These are phyloP conservation scores for Junonia oenone DNA, from an alignment of 2,888 invertebrate species.

Conservation along the genomic window DNA sequence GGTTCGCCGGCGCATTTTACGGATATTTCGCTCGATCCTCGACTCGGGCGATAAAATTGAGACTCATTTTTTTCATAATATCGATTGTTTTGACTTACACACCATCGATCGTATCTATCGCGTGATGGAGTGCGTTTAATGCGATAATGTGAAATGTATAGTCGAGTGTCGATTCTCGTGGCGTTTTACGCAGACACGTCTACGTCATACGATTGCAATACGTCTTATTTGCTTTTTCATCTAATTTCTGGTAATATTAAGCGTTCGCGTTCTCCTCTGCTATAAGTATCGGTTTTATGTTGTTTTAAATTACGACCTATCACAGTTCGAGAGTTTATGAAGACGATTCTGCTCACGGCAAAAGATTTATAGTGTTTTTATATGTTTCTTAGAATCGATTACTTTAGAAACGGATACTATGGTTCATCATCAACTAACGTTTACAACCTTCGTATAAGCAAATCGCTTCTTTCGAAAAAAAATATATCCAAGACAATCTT, in stretches of 20 bases:
- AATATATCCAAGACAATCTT: background rate
- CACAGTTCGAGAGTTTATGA: background rate
- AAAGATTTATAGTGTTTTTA: background rate
- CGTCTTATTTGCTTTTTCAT: conserved; percentile 4
- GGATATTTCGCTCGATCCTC: conserved; percentile 48
- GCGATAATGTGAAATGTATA: conserved; percentile 42
- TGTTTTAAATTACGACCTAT: background rate
- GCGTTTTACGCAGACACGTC: conserved; percentile 8
- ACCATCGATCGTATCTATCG: conserved; percentile 46
- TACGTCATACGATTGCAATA: conserved; percentile 7
- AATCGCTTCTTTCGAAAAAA: conserved; percentile 6
- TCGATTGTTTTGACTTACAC: conserved; percentile 63
- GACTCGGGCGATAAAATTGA: conserved; percentile 42
- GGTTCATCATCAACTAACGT: conserved; percentile 2
- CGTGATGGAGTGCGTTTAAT: conserved; percentile 40
- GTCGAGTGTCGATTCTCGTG: conserved; percentile 33
- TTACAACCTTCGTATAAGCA: conserved; percentile 2
- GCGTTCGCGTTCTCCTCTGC: background rate
- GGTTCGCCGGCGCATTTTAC: conserved; percentile 60
- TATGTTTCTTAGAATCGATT: conserved; percentile 1
- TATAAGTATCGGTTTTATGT: background rate
- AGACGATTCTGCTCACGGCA: background rate
- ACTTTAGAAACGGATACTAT: conserved; percentile 4
- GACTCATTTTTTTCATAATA: conserved; percentile 47
- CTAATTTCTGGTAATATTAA: conserved; percentile 4